phyloP scores from a whole-genome alignment of 2,113 vertebrate genomes.

The Falcunculus frontatus region DNA sequence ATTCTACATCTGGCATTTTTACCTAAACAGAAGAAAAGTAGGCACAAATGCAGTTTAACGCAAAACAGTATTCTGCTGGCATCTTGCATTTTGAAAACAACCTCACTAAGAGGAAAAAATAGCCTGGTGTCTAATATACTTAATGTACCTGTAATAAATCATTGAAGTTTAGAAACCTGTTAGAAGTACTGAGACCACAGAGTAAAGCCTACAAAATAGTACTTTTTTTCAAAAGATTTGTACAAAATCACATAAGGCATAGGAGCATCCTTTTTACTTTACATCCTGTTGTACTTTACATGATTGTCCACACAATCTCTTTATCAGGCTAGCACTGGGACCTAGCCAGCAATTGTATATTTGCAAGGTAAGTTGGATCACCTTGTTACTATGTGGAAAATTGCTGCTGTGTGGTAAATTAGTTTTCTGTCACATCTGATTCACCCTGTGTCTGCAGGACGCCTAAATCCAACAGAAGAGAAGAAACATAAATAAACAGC shows the following conservation, averaged over 20 bases:
- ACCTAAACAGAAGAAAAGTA: constrained; percentile 75
- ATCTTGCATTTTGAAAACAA: neutral
- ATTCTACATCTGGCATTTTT: constrained; percentile 89
- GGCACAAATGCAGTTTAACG: neutral
- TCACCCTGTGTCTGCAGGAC: neutral
- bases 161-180: neutral
- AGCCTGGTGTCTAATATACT: neutral
- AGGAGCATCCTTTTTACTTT: neutral
- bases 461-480: neutral
- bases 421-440: neutral
- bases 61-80: neutral
- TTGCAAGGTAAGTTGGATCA: neutral
- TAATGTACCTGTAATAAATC: neutral
- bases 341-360: neutral
- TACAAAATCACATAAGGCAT: neutral
- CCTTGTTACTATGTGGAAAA: neutral
- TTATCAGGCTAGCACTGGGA: neutral
- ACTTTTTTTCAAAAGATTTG: neutral
- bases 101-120: neutral
- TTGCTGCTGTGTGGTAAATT: neutral
- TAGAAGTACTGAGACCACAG: neutral
- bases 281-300: neutral
- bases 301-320: neutral
- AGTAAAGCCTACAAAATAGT: neutral
- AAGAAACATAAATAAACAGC: neutral